Percentiles rank a stretch among this genome's conserved stretches.
These are phyloP conservation scores for Papilio polytes DNA, from an alignment of 1,140 invertebrate species.

Conservation along the genomic window DNA sequence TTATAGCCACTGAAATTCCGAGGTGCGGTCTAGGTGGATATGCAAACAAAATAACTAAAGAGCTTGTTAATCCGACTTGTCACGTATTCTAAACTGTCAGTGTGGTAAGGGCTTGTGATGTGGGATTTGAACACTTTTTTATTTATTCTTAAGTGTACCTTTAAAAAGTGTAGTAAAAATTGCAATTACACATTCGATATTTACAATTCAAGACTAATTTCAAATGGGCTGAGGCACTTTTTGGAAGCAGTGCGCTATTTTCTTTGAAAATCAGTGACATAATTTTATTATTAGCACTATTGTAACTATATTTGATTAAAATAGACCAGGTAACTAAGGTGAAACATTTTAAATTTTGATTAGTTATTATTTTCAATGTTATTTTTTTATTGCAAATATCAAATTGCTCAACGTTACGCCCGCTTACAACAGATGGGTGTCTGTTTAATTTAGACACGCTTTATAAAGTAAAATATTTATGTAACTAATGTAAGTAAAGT, in stretches of 20 bases:
- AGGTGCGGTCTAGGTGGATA: slow-evolving; percentile 48
- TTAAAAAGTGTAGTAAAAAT: neutral
- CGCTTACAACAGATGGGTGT: neutral
- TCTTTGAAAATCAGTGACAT: neutral
- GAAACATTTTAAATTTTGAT: too few relatives aligned
- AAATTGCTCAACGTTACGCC: too few relatives aligned
- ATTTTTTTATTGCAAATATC: too few relatives aligned
- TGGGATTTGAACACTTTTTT: neutral
- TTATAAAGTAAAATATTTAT: neutral
- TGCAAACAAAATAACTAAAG: slow-evolving; percentile 53
- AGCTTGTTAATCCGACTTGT: slow-evolving; percentile 41
- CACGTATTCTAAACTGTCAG: slow-evolving; percentile 29
- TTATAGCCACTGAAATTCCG: slow-evolving; percentile 75
- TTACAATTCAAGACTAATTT: neutral
- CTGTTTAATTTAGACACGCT: neutral
- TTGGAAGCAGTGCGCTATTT: too few relatives aligned
- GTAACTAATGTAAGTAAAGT: neutral
- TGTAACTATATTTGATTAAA: too few relatives aligned
- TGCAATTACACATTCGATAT: neutral
- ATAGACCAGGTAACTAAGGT: too few relatives aligned
- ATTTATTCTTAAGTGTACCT: neutral
- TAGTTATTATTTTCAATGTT: too few relatives aligned
- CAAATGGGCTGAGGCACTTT: neutral
- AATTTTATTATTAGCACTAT: too few relatives aligned
- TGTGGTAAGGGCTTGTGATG: neutral